A percentile compares a stretch with the other conserved stretches of the same genome.
phyloP scores from a whole-genome alignment of 2,797 vertebrate genomes.

The Caiman crocodilus region DNA sequence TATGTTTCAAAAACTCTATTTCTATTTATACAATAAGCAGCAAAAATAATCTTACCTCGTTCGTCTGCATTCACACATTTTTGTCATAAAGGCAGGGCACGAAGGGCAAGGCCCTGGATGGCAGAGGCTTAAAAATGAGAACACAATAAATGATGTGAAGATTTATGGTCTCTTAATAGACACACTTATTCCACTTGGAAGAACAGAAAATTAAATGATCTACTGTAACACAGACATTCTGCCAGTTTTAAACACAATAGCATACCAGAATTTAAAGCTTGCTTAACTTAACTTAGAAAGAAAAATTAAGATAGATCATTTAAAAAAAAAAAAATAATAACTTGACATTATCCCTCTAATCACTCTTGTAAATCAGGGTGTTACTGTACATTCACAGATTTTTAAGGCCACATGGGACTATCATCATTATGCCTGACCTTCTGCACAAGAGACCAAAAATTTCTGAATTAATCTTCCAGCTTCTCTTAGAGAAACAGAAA shows the following conservation, averaged over 20 bases:
- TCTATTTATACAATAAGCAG: neutral
- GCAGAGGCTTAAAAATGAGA: constrained; percentile 87
- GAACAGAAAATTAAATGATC: neutral
- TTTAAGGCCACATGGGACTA: neutral
- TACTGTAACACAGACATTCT: neutral
- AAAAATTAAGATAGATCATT: neutral
- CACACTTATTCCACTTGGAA: neutral
- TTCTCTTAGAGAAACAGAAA: neutral
- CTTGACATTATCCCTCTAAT: neutral
- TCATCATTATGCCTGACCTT: neutral
- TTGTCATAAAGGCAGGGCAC: constrained; percentile 94
- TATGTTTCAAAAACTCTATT: neutral
- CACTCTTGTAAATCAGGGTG: neutral
- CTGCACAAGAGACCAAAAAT: neutral
- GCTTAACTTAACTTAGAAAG: neutral
- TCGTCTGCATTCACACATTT: constrained; percentile 92
- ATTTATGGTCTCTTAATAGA: neutral
- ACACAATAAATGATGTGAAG: neutral
- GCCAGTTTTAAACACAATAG: neutral
- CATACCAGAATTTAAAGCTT: neutral
- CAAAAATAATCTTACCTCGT: constrained; percentile 86
- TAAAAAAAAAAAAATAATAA: too few species aligned
- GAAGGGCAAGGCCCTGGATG: constrained; percentile 98
- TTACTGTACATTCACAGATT: neutral
- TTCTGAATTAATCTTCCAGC: neutral